Evolutionary conservation across 2,113 vertebrate species (phyloP), one percentile per base, ranked within the genome.

Genomic region (Galbula dea): DNA sequence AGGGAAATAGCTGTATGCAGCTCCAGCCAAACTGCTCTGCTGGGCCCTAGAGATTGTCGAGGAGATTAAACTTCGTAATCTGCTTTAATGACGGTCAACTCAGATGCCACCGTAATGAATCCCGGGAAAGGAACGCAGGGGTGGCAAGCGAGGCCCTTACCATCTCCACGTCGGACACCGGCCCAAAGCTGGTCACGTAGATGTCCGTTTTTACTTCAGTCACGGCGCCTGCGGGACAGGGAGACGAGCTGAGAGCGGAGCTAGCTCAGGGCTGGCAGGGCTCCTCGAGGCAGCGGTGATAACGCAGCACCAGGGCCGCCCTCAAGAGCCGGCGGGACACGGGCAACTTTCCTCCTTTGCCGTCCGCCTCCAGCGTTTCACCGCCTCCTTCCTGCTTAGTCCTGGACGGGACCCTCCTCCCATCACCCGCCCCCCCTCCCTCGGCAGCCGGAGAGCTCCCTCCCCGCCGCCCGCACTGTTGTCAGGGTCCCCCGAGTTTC

Each of bases 191-290:
- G 84, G 98, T 99, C 94, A 99, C 99, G 57, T 99, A 99, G 96
- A 99, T 99, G 91, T 99, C 98, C 18, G 98, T 99, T 98, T 99
- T 99, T 68, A 99, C 98, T 96, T 99, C 98, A 10, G 99, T 99
- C 89, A 99, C 99, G 83, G 98, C 97, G 88, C 98, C 99, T 99
- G 93, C 48, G 84, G 94, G 79, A 89, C 90, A 61, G 32, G 71
- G 62, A 89, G 22, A 55, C 6, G 79, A 52, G 54, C 77, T 62
- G 72, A 29, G 29, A 15, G 32, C 18, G 11, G 18, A 11, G 26
- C 32, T 10, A 22, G 15, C 7, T 4, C 24, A 2, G 52, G 20
- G 16, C 55, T 3, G 49, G 52, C 19, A 10, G 15, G 21, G 32
- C 11, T 11, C 27, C 24, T 17, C 29, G 43, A 20, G n/a, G 32